These are phyloP conservation scores for Datnioides undecimradiatus DNA, from an alignment of 2,113 vertebrate genomes.

Conservation along the genomic window DNA sequence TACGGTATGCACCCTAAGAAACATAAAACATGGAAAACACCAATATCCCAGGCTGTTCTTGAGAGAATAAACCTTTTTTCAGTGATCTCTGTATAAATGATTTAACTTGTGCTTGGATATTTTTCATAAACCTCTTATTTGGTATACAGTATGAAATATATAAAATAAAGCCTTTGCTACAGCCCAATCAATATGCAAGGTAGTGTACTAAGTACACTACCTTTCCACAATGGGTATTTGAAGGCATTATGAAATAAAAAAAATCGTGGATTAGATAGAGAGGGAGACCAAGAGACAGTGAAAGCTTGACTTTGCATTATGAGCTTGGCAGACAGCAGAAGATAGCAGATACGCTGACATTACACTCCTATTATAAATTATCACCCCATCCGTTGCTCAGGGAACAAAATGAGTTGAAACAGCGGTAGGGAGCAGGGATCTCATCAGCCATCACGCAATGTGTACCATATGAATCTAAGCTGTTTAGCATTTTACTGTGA, in stretches of 20 bases:
- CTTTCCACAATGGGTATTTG: background rate
- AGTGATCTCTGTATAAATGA: background rate
- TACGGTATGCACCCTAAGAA: background rate
- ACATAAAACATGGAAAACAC: background rate
- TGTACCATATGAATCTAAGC: background rate
- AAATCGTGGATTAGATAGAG: no score
- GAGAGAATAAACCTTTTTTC: background rate
- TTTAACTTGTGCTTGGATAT: background rate
- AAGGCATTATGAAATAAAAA: background rate
- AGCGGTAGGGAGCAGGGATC: conserved; percentile 42
- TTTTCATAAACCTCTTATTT: background rate
- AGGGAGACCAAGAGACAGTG: background rate
- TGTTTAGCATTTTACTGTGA: conserved; percentile 25
- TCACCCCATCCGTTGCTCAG: conserved; percentile 58
- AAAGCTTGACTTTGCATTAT: conserved; percentile 27
- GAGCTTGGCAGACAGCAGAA: conserved; percentile 38
- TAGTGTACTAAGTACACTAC: no score
- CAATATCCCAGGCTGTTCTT: background rate
- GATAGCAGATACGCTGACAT: conserved; percentile 62
- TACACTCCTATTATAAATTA: conserved; percentile 63
- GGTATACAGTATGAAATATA: background rate
- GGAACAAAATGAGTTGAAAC: conserved; percentile 58
- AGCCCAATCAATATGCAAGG: background rate
- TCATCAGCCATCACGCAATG: conserved; percentile 11
- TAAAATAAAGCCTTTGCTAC: background rate